Evolutionary conservation across 2,113 vertebrate genomes (phyloP).

Genomic region (Hiodon alosoides): DNA sequence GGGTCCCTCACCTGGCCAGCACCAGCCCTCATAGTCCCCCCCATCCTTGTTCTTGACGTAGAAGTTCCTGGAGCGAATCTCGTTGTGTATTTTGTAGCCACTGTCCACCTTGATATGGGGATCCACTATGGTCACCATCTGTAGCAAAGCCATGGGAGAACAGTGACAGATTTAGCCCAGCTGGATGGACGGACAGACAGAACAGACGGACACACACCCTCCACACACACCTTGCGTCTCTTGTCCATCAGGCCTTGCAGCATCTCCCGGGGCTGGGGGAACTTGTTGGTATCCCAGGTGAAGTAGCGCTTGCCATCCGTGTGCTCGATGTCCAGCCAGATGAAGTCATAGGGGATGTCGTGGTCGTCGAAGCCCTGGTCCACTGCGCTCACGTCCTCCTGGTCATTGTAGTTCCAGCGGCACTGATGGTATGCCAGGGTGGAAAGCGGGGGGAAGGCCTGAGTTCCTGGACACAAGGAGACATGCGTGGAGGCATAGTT

Average conservation of each 20-base stretch:
- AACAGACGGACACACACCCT: background rate
- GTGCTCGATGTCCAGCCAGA: constrained; percentile 95
- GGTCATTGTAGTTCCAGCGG: constrained; percentile 94
- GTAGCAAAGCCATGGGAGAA: background rate
- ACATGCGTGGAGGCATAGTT: background rate
- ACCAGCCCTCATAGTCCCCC: constrained; percentile 88
- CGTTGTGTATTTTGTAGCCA: constrained; percentile 76
- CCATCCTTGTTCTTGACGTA: constrained; percentile 85
- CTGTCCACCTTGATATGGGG: constrained; percentile 89
- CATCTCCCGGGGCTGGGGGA: constrained; percentile 74
- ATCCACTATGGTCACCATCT: constrained; percentile 91
- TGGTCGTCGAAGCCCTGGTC: constrained; percentile 78
- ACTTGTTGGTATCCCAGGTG: constrained; percentile 87
- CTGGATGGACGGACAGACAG: background rate
- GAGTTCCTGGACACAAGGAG: constrained; percentile 67
- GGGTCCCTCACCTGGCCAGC: constrained; percentile 80
- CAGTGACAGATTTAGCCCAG: background rate
- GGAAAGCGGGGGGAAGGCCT: constrained; percentile 79
- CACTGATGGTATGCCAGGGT: constrained; percentile 87
- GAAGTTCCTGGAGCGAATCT: constrained; percentile 67
- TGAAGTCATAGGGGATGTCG: constrained; percentile 81
- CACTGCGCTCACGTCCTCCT: constrained; percentile 78
- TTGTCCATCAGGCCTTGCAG: constrained; percentile 68
- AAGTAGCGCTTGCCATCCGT: constrained; percentile 92
- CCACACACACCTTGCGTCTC: constrained; percentile 69